These are phyloP conservation scores for Euplexia lucipara DNA, from an alignment of 2,888 invertebrate genomes.

Conservation along the genomic window DNA sequence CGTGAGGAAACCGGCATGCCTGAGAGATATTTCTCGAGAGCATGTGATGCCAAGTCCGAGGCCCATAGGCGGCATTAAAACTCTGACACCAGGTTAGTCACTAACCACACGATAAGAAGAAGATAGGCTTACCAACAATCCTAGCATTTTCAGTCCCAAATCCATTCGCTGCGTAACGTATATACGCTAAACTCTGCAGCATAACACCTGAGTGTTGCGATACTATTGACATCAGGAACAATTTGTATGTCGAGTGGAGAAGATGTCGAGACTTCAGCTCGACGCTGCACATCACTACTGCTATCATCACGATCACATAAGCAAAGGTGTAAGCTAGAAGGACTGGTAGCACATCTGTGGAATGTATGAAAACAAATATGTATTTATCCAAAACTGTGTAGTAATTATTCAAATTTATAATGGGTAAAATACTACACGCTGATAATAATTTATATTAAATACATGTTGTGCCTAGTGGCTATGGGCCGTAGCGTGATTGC, in stretches of 20 bases:
- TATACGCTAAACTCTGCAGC: conserved; percentile 93
- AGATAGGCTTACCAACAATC: conserved; percentile 83
- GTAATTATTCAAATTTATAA: too few relatives aligned
- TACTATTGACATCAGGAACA: conserved; percentile 94
- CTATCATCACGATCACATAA: conserved; percentile 93
- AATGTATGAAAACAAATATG: conserved; percentile 13
- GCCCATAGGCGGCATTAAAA: too few relatives aligned
- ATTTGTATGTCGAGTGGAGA: conserved; percentile 96
- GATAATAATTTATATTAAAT: too few relatives aligned
- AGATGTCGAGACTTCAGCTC: conserved; percentile 95
- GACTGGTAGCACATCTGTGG: conserved; percentile 96
- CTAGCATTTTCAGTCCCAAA: conserved; percentile 88
- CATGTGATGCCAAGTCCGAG: too few relatives aligned
- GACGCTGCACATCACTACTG: conserved; percentile 94
- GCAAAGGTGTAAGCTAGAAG: conserved; percentile 94
- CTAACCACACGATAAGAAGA: too few relatives aligned
- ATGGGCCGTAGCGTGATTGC: too few relatives aligned
- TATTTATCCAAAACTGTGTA: too few relatives aligned
- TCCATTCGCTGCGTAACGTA: conserved; percentile 95
- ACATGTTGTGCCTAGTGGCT: too few relatives aligned
- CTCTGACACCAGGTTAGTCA: too few relatives aligned
- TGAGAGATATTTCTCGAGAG: too few relatives aligned
- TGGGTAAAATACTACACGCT: too few relatives aligned
- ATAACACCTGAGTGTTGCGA: conserved; percentile 94
- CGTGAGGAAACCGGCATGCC: too few relatives aligned